Evolutionary conservation across 2,113 vertebrate genomes (phyloP).

Genomic region (Herpetotheres cachinnans): DNA sequence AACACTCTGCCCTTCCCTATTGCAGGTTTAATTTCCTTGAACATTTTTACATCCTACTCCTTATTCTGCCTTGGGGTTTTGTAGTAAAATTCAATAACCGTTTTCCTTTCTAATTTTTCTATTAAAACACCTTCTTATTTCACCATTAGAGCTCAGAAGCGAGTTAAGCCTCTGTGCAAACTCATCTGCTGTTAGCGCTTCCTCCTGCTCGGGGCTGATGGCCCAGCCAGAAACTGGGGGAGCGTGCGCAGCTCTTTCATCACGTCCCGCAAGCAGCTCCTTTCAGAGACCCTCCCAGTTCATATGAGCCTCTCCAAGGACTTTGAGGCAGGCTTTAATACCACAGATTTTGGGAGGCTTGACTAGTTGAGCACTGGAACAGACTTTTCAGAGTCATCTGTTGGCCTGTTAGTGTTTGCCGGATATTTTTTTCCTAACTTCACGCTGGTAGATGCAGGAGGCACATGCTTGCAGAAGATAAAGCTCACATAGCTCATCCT

Average conservation of each 20-base stretch:
- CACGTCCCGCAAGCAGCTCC: not conserved
- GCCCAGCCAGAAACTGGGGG: not conserved
- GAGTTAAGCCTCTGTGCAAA: not conserved
- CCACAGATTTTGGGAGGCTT: not conserved
- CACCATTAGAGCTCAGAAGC: not conserved
- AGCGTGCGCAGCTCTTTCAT: not conserved
- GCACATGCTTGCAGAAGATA: not conserved
- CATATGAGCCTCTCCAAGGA: not conserved
- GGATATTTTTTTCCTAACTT: not conserved
- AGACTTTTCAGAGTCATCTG: not conserved
- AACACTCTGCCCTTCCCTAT: constrained; percentile 52
- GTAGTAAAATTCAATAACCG: constrained; percentile 57
- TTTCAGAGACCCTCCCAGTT: not conserved
- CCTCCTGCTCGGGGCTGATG: not conserved
- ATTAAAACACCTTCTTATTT: constrained; percentile 12
- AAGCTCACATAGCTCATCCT: fast-evolving
- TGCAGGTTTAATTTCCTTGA: constrained; percentile 59
- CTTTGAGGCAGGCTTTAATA: not conserved
- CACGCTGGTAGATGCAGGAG: not conserved
- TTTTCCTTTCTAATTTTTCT: constrained; percentile 57
- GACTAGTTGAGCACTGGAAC: not conserved
- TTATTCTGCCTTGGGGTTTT: constrained; percentile 53
- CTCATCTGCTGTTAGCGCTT: not conserved
- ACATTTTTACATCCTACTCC: constrained; percentile 41
- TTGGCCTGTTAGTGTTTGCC: not conserved